A percentile compares a stretch with the other conserved stretches of the same genome.
Conservation (phyloP, 2,797 vertebrate genomes). For the Heliangelus exortis region DNA sequence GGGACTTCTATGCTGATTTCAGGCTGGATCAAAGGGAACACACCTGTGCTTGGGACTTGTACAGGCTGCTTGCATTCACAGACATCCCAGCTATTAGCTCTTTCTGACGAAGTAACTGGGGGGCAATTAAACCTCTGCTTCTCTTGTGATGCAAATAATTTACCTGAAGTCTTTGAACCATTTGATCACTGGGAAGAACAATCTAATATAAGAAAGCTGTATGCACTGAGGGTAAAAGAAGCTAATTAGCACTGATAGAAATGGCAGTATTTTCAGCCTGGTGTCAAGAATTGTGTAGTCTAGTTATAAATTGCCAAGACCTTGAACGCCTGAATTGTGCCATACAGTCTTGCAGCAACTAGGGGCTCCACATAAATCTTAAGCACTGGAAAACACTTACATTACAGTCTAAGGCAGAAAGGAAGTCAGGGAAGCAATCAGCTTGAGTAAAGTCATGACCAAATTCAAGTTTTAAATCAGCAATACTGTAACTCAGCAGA, state of each 20-base stretch:
- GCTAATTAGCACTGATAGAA: background rate
- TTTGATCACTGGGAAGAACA: background rate
- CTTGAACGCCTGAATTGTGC: background rate
- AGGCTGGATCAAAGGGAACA: rapidly evolving
- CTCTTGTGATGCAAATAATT: background rate
- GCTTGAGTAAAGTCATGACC: background rate
- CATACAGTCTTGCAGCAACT: background rate
- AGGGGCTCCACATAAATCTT: background rate
- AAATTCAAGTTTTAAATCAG: background rate
- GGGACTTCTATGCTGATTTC: background rate
- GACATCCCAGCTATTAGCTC: background rate
- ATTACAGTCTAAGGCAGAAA: background rate
- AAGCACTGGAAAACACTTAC: background rate
- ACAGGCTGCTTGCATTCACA: background rate
- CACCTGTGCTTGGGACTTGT: background rate
- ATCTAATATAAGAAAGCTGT: background rate
- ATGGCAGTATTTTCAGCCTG: background rate
- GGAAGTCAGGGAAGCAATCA: background rate
- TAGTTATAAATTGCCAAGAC: background rate
- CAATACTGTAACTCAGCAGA: background rate
- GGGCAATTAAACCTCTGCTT: background rate
- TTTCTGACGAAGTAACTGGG: background rate
- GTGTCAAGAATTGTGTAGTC: rapidly evolving
- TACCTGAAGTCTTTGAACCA: background rate
- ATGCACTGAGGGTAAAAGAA: rapidly evolving